Evolutionary conservation across 92 coral and sea anemone genomes (phyloP).

Genomic region (Parazoanthus swiftii): DNA sequence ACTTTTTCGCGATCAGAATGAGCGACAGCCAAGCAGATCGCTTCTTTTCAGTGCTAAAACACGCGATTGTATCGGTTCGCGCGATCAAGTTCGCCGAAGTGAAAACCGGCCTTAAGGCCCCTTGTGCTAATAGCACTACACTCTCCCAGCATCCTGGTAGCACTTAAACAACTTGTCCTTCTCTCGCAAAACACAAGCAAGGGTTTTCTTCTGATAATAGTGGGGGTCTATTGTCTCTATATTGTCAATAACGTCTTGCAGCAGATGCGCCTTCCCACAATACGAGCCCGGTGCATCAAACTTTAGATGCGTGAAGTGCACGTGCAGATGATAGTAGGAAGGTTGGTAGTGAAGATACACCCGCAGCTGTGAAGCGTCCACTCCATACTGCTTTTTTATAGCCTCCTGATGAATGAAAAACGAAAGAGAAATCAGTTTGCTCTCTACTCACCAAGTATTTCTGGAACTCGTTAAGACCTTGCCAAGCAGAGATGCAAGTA

Average conservation of each 20-base stretch:
- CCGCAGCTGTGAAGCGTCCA: constrained; percentile 76
- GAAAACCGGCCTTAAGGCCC: too few relatives aligned
- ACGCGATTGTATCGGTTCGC: too few relatives aligned
- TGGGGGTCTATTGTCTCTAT: constrained; percentile 75
- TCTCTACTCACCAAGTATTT: not conserved
- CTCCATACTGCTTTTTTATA: constrained; percentile 51
- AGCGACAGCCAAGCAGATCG: too few relatives aligned
- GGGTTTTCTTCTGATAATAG: constrained; percentile 85
- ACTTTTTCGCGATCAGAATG: too few relatives aligned
- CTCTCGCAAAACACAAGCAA: constrained; percentile 70
- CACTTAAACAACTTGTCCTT: constrained; percentile 70
- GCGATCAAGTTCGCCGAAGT: too few relatives aligned
- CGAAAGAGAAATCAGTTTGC: not conserved
- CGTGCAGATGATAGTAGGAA: constrained; percentile 93
- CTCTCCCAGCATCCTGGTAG: constrained; percentile 57
- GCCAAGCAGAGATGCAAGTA: too few relatives aligned
- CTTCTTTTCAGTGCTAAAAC: too few relatives aligned
- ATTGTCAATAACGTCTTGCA: constrained; percentile 90
- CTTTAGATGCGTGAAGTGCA: constrained; percentile 88
- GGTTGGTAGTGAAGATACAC: constrained; percentile 97
- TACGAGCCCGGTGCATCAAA: constrained; percentile 90
- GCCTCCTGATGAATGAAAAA: constrained; percentile 62
- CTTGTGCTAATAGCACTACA: not conserved
- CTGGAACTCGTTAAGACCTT: too few relatives aligned
- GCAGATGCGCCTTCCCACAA: constrained; percentile 92